Evolutionary conservation across 2,113 vertebrate genomes (phyloP).

Genomic region (Leptocoma aspasia): DNA sequence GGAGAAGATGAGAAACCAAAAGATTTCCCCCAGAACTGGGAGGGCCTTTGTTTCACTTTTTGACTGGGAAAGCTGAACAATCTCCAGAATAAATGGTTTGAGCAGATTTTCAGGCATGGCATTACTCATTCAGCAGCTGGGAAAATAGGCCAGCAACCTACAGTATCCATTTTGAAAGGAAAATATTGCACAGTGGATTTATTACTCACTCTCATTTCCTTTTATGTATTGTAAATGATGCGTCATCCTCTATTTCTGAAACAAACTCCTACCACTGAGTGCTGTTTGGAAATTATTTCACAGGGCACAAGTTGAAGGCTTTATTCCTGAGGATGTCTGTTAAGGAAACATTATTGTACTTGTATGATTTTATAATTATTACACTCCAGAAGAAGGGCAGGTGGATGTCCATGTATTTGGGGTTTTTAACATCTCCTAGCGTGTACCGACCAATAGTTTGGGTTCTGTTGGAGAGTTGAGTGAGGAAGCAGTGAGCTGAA

Average conservation of each 20-base stretch:
- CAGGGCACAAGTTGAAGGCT: neutral
- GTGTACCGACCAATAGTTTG: neutral
- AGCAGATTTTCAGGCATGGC: neutral
- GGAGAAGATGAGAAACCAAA: neutral
- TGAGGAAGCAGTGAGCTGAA: neutral
- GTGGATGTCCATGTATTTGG: neutral
- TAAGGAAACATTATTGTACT: neutral
- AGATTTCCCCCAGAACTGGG: neutral
- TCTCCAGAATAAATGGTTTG: neutral
- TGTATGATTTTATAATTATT: neutral
- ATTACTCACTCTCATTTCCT: slow-evolving; percentile 51
- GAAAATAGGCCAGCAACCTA: slow-evolving; percentile 41
- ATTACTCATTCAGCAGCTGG: slow-evolving; percentile 47
- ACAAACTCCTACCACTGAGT: neutral
- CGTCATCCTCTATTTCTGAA: slow-evolving; percentile 42
- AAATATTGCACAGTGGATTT: slow-evolving; percentile 30
- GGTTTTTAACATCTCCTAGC: neutral
- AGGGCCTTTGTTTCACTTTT: neutral
- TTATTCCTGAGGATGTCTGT: neutral
- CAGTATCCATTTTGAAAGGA: slow-evolving; percentile 22
- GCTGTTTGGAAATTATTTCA: slow-evolving; percentile 26
- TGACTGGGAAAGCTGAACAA: neutral
- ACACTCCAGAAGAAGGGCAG: neutral
- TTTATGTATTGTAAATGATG: slow-evolving; percentile 23
- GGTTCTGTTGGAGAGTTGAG: neutral